A percentile compares a stretch with the other conserved stretches of the same genome.
phyloP scores from a whole-genome alignment of 2,888 invertebrate species.

The Drosophila greeni region DNA sequence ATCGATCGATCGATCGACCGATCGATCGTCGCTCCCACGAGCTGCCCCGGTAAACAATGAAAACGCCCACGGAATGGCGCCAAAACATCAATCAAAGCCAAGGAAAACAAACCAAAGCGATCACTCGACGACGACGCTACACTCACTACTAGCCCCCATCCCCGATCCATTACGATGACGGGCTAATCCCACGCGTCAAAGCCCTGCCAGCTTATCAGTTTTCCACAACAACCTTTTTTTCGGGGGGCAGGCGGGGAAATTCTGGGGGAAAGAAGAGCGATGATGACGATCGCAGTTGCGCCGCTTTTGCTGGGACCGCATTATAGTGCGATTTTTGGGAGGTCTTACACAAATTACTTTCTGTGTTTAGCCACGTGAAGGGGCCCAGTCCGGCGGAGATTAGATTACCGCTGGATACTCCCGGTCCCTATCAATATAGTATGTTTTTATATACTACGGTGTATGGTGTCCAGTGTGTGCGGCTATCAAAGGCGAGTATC shows the following conservation, averaged over 20 bases:
- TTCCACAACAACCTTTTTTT: slow-evolving; percentile 22
- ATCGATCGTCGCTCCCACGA: slow-evolving; percentile 21
- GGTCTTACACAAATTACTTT: slow-evolving; percentile 37
- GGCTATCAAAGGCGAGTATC: slow-evolving; percentile 32
- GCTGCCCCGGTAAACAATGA: slow-evolving; percentile 29
- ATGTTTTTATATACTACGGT: neutral
- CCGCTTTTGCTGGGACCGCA: slow-evolving; percentile 3
- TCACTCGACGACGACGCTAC: slow-evolving; percentile 25
- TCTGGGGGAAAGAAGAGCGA: slow-evolving; percentile 24
- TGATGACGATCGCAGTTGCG: slow-evolving; percentile 6
- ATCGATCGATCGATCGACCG: slow-evolving; percentile 20
- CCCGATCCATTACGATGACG: slow-evolving; percentile 51
- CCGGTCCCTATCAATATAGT: slow-evolving; percentile 24
- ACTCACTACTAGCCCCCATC: neutral
- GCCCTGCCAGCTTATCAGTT: slow-evolving; percentile 57
- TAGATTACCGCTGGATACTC: slow-evolving; percentile 35
- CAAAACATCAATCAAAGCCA: slow-evolving; percentile 66
- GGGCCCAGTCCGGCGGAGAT: slow-evolving; percentile 21
- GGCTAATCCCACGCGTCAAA: slow-evolving; percentile 54
- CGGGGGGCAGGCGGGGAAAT: neutral
- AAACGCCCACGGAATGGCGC: slow-evolving; percentile 61
- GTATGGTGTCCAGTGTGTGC: slow-evolving; percentile 1
- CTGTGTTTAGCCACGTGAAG: slow-evolving; percentile 61
- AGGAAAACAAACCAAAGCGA: slow-evolving; percentile 40
- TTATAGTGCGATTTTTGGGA: slow-evolving; percentile 29